phyloP scores from a whole-genome alignment of 2,888 invertebrate genomes.

The Clostera curtula region DNA sequence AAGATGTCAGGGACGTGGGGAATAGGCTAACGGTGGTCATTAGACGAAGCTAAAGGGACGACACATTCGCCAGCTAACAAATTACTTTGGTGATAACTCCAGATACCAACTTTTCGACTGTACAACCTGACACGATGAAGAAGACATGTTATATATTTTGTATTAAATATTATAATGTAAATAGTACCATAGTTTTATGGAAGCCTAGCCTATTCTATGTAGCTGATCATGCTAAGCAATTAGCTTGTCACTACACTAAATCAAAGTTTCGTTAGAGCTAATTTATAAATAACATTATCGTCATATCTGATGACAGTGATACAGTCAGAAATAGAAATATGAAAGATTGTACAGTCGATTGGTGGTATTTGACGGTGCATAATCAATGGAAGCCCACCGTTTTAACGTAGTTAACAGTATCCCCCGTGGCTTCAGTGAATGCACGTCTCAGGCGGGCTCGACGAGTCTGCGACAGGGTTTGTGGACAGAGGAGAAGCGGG shows the following conservation, averaged over 20 bases:
- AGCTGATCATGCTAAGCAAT: too few species aligned
- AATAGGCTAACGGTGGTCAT: constrained; percentile 49
- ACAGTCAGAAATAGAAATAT: constrained; percentile 3
- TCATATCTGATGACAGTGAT: neutral
- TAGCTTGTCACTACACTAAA: neutral
- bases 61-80: constrained; percentile 68
- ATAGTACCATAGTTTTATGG: neutral
- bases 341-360: constrained; percentile 61
- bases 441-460: constrained; percentile 90
- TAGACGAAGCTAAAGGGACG: constrained; percentile 65
- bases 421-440: constrained; percentile 91
- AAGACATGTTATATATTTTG: constrained; percentile 15
- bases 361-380: constrained; percentile 49
- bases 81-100: constrained; percentile 57
- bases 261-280: neutral
- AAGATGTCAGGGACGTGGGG: constrained; percentile 43
- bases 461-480: constrained; percentile 91
- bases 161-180: constrained; percentile 5
- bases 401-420: constrained; percentile 91
- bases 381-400: constrained; percentile 80
- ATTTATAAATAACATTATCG: too few species aligned
- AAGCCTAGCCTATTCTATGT: too few species aligned
- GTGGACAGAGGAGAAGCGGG: constrained; percentile 91
- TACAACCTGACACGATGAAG: constrained; percentile 45
- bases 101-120: constrained; percentile 55